Base-by-base conservation (phyloP, 2,888 invertebrate genomes). In the Celastrina argiolus region DNA sequence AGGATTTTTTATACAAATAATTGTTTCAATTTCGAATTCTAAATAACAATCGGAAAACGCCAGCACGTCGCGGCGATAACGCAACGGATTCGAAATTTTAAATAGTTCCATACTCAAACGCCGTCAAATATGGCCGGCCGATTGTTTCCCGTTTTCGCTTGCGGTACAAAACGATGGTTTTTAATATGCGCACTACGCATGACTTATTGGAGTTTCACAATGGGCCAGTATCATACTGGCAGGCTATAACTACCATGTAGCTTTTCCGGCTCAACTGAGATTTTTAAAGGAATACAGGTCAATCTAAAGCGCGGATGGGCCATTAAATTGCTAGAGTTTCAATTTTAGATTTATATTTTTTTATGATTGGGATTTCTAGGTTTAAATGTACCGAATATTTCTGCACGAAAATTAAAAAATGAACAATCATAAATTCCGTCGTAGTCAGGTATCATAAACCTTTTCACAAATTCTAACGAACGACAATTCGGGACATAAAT, bases 21-120 rank as follows among this genome's bases (percentile, higher is more conserved):
- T 72, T 70, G 73, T 75, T 74, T 74, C 74, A 75, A 74, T 76
- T 75, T 73, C 68, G 70, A 76, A 74, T 75, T 75, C 72, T 74
- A 76, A 80, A 82, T 82, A 85, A 87, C 88, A 87, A 88, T 88
- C 84, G 85, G 82, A 83, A 85, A 87, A 87, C 83, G 85, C 84
- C 84, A 83, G 83, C 89, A 88, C 88, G 89, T 88, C 81, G 78
- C 80, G 74, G 79, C 90, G 86, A 88, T 89, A 90, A 88, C 87
- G 86, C 85, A 88, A 90, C 90, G 89, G 87, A 88, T 89, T 89
- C 90, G 84, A 90, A 89, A 90, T 90, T 89, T 89, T 88, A 91
- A 91, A 90, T 89, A 91, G 88, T 89, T 87, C 87, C 85, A 87
- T 87, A 85, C 85, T 86, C 84, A 85, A 87, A 87, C 82, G 79